Percentiles rank a stretch among this genome's conserved stretches.
These are phyloP conservation scores for Morus bassanus DNA, from an alignment of 2,797 vertebrate genomes.

Conservation along the genomic window DNA sequence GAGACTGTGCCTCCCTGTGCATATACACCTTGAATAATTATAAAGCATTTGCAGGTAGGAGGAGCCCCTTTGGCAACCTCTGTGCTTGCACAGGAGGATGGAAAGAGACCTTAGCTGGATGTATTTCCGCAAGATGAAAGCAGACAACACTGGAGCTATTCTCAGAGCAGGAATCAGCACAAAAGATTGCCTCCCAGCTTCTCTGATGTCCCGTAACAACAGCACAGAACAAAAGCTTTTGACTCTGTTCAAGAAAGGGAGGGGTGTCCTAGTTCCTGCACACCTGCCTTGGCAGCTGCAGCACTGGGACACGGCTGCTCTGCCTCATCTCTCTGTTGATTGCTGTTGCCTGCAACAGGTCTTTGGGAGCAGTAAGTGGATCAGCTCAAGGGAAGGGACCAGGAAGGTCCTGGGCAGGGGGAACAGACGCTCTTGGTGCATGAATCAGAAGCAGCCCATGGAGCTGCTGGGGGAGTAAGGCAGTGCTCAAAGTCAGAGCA, in stretches of 20 bases:
- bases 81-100: not conserved
- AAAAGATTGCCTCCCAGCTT: not conserved
- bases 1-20: not conserved
- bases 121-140: not conserved
- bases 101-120: not conserved
- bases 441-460: not conserved
- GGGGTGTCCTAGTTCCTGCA: not conserved
- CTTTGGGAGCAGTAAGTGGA: not conserved
- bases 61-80: not conserved
- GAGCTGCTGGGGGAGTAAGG: not conserved
- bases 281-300: not conserved
- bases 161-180: not conserved
- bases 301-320: not conserved
- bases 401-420: not conserved
- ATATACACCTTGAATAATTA: not conserved
- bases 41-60: not conserved
- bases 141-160: not conserved
- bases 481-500: not conserved
- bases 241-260: not conserved
- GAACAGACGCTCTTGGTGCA: fast-evolving
- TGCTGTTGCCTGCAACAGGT: not conserved
- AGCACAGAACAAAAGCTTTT: not conserved
- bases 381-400: not conserved
- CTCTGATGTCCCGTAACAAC: not conserved
- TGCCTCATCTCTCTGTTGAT: fast-evolving